Percentiles rank a stretch among this genome's conserved stretches.
phyloP scores from a whole-genome alignment of 23 tunicate species.

The Halocynthia roretzi region DNA sequence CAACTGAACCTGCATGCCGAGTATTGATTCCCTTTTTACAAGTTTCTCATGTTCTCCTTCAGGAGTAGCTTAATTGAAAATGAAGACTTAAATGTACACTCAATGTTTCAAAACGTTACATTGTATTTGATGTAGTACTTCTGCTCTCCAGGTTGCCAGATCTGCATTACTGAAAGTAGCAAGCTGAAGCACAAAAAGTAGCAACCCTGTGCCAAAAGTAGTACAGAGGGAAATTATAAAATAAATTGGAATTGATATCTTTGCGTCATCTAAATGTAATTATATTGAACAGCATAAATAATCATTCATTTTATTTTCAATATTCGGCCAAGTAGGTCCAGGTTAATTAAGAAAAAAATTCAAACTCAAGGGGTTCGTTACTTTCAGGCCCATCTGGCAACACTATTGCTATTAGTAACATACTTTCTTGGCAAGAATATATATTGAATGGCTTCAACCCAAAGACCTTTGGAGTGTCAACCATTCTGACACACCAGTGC shows the following conservation, averaged over 20 bases:
- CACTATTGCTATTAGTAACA: not conserved
- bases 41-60: constrained; percentile 14
- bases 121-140: too few species aligned
- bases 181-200: too few species aligned
- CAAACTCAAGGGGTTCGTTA: not conserved
- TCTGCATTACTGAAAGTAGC: too few species aligned
- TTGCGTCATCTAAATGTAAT: too few species aligned
- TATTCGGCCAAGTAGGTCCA: not conserved
- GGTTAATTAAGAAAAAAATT: not conserved
- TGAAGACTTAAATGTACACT: too few species aligned
- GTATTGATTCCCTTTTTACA: not conserved
- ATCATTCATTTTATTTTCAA: not conserved
- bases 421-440: constrained; percentile 34
- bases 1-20: constrained; percentile 73
- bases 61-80: too few species aligned
- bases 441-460: constrained; percentile 52
- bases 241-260: too few species aligned
- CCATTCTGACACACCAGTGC: constrained; percentile 69
- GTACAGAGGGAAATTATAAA: too few species aligned
- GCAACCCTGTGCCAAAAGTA: too few species aligned
- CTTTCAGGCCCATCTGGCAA: too few species aligned
- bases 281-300: not conserved
- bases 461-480: constrained; percentile 57
- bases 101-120: too few species aligned
- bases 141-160: too few species aligned